Evolutionary conservation across 2,888 invertebrate species (phyloP), one percentile per base, ranked within the genome.

Genomic region (Drosophila cognata): DNA sequence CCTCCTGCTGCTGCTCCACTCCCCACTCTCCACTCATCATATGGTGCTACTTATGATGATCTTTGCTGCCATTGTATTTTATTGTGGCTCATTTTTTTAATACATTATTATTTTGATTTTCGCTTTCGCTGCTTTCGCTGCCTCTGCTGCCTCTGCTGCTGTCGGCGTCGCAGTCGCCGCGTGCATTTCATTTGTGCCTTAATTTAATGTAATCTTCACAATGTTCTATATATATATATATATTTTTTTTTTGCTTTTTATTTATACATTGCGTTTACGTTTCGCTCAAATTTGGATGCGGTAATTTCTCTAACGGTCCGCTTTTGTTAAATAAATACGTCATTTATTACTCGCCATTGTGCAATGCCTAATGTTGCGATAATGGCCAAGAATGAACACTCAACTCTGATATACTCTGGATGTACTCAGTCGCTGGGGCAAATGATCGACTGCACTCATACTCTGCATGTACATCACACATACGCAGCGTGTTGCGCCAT

Each of bases 181-280:
- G 60, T 66, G 65, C 65, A 71, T 67, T 78, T 77, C 67, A 74
- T 71, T 84, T 78, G 75, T 81, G 71, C 67, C 57, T 76, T 69
- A 82, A 84, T 80, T 88, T 71, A 82, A 67, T 80, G 78, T 77
- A 74, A 75, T 77, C 79, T 69, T 64, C 57, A 69, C 74, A 79
- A 75, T 80, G 71, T 77, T 72, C 77, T 82, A 77, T 21, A 21
- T 21, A 21, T 21, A 21, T 21, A 21, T 21, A 21, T 21, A 21
- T 21, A 1, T 21, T 21, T 21, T 21, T 16, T 52, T 13, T 31
- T 36, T 16, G 11, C 18, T 38, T 38, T 38, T 56, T 18, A 25
- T 38, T 25, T 55, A 18, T 18, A 6, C 38, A 25, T 53, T 43
- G 21, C 48, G 29, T 31, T 50, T 43, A 41, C 36, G 50, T 61